Conservation (phyloP, 2,797 vertebrate genomes). For the Pseudomugil gertrudae region DNA sequence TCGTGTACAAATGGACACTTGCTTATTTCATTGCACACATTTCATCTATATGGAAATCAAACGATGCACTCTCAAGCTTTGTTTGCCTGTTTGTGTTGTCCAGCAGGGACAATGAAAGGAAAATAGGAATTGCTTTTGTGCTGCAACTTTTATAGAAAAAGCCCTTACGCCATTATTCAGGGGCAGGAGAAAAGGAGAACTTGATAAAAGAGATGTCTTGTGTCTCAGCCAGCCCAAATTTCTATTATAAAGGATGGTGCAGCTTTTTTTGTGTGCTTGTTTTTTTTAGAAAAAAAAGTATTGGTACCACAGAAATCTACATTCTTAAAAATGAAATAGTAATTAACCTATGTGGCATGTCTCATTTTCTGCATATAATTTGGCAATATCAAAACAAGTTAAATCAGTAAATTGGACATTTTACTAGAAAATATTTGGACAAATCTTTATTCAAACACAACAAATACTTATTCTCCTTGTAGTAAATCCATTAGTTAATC, state of each 20-base stretch:
- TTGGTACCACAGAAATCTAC: constrained; percentile 32
- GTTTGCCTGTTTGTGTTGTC: constrained; percentile 79
- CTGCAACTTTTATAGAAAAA: constrained; percentile 66
- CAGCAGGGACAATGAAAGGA: constrained; percentile 68
- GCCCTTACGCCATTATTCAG: constrained; percentile 63
- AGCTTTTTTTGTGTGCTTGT: not conserved
- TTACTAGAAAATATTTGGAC: not conserved
- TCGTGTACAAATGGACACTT: constrained; percentile 80
- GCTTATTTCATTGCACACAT: constrained; percentile 78
- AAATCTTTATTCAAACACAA: not conserved
- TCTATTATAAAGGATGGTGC: constrained; percentile 52
- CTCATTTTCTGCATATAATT: not conserved
- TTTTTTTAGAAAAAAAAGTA: constrained; percentile 30
- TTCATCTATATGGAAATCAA: constrained; percentile 85
- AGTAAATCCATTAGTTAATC: not conserved
- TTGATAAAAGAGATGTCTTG: constrained; percentile 58
- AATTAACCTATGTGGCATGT: constrained; percentile 16
- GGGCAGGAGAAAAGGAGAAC: constrained; percentile 49
- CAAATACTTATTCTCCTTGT: not conserved
- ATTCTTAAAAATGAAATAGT: constrained; percentile 27
- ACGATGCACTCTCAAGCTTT: constrained; percentile 69
- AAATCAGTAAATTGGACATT: not conserved
- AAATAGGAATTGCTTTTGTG: constrained; percentile 73
- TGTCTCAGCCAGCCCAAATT: constrained; percentile 59
- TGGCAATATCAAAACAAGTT: constrained; percentile 2